phyloP scores from a whole-genome alignment of 2,113 vertebrate genomes.

The Ictalurus punctatus region DNA sequence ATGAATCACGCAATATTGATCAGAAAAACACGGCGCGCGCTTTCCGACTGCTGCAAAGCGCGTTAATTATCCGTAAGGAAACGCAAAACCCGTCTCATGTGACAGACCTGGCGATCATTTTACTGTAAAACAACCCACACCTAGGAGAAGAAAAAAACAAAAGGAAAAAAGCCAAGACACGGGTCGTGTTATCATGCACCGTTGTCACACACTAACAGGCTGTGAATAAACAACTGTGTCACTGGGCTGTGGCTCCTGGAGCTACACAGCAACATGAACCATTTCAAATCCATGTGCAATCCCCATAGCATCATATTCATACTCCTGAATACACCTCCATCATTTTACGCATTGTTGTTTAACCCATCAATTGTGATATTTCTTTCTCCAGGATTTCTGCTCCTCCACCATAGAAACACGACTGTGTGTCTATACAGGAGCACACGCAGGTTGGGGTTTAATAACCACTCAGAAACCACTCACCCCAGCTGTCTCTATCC shows the following conservation, averaged over 20 bases:
- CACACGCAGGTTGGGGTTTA: conserved; percentile 17
- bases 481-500: conserved; percentile 93
- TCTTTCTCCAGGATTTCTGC: background rate
- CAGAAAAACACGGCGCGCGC: background rate
- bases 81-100: conserved; percentile 1
- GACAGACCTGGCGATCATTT: background rate
- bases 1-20: background rate
- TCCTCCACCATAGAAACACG: background rate
- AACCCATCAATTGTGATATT: background rate
- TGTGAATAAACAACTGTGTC: conserved; percentile 31
- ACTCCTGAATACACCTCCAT: background rate
- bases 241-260: conserved; percentile 39
- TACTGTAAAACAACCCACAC: conserved; percentile 1
- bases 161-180: background rate
- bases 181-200: background rate
- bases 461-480: conserved; percentile 66
- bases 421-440: conserved; percentile 10
- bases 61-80: background rate
- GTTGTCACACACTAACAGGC: background rate
- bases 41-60: background rate
- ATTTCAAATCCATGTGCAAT: too few species aligned
- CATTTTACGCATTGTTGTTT: background rate
- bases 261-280: background rate
- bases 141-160: background rate
- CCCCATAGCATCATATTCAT: background rate